Evolutionary conservation across 2,113 vertebrate species (phyloP), one percentile per base, ranked within the genome.

Genomic region (Solea senegalensis): DNA sequence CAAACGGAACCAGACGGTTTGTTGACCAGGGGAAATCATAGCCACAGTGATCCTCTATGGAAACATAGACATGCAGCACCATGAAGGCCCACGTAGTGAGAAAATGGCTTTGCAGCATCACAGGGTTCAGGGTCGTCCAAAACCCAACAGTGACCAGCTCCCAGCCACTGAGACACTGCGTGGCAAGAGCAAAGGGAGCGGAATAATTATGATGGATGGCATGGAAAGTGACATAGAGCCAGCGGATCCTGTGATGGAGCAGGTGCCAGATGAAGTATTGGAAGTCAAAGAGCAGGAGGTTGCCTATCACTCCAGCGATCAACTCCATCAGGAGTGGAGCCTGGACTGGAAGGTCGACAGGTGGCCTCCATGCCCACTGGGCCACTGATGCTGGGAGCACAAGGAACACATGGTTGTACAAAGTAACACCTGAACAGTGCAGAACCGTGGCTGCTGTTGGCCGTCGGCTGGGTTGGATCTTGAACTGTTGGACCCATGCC

Each of bases 181-280:
- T 93, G 4, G 85, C 88, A 14, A 92, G 80, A 50, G 90, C 83
- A 67, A 92, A 93, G 9, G 90, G 91, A 11, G 88, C 78, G 0
- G 83, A 89, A 65, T 87, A 92, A 0, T 89, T 89, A 44, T 92
- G 93, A 56, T 93, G 90, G 27, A 93, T 89, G 44, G 92, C 92
- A 3, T 94, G 92, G 82, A 94, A 93, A 16, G 87, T 94, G 15
- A 88, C 85, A 15, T 93, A 94, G 40, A 94, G 83, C 93, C 91
- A 94, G 57, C 75, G 75, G 71, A 92, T 83, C 59, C 52, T 88
- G 84, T 94, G 92, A 59, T 94, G 92, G 52, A 92, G 80, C 67
- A 92, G 64, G 72, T 94, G 93, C 91, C 94, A 94, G 75, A 94
- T 89, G 64, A 88, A 94, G 76, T 94, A 93, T 69, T 94, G 94